These are phyloP conservation scores for Chelonia mydas DNA, from an alignment of 2,797 vertebrate species.

Conservation along the genomic window DNA sequence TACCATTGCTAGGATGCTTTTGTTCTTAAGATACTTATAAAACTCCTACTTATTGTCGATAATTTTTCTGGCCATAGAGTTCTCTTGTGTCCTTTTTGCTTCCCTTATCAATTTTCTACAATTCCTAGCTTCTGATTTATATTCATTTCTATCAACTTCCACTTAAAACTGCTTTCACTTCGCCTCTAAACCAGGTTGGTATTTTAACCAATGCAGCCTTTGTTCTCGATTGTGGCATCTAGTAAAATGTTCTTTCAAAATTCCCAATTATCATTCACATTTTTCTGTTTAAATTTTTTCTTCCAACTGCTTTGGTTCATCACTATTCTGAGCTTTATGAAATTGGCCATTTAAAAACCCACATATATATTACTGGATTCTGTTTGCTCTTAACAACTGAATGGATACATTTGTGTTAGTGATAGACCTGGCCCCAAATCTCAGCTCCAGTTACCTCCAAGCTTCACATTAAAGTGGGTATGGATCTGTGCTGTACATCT, in stretches of 20 bases:
- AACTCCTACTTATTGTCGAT: neutral
- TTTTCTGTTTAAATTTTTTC: neutral
- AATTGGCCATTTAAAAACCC: neutral
- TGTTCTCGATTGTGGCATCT: neutral
- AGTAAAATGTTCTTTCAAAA: neutral
- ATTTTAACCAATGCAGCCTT: neutral
- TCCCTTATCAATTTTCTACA: neutral
- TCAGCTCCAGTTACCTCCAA: constrained; percentile 6
- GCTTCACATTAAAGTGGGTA: neutral
- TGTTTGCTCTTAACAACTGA: neutral
- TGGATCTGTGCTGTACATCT: constrained; percentile 30
- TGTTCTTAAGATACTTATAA: neutral
- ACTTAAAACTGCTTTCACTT: constrained; percentile 9
- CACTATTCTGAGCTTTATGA: neutral
- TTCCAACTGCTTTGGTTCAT: neutral
- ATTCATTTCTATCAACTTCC: neutral
- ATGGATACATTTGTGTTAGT: neutral
- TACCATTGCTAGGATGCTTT: neutral
- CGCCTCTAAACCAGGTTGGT: neutral
- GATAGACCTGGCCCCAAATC: neutral
- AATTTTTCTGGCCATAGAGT: neutral
- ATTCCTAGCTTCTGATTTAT: constrained; percentile 8
- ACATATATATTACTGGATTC: neutral
- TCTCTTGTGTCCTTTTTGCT: neutral
- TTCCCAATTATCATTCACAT: neutral